Base-by-base conservation (phyloP, 1,140 invertebrate genomes). In the Apis florea region DNA sequence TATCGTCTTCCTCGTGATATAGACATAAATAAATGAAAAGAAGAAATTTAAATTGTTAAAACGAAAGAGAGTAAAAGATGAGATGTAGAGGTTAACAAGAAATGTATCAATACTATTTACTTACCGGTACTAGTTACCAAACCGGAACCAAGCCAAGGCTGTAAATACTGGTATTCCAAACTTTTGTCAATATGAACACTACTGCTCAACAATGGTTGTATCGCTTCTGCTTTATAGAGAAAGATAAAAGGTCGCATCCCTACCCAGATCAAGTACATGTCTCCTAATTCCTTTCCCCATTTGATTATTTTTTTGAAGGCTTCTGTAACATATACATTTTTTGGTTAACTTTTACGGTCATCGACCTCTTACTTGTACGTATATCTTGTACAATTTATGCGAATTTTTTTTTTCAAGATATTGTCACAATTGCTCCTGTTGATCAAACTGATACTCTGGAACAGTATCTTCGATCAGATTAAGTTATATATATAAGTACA, bases 111-210 rank as follows among this genome's bases (percentile, higher is more conserved):
- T 53, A 15, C 11, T 51, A 15, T 13, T 4, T 59, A 81, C 87
- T 89, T 75, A 93, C 94, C 94, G 58, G 84, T 90, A 54, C 94
- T 95, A 3, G 94, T 94, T 10, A 96, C 89, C 8, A 96, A 91
- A 24, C 95, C 95, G n/a, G 91, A 92, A n/a, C 95, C 95, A 11
- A 96, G 92, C 95, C 95, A 96, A 1, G 94, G 94, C 63, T 94
- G 93, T 0, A 96, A 89, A 82, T 95, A 95, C 56, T 93, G 85
- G 87, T 96, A 96, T 80, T 95, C 95, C 11, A 92, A 87, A 19
- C 95, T 94, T 87, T 96, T 96, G 76, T 95, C 94, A 21, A 96
- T 94, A 82, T 95, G 94, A 79, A 94, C 94, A 51, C 89, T 90
- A 49, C 90, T 92, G 69, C 89, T 90, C 0, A 94, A 83, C 54